A percentile compares a stretch with the other conserved stretches of the same genome.
Conservation (phyloP, 2,888 invertebrate genomes). For the Scaptodrosophila latifasciaeformis region DNA sequence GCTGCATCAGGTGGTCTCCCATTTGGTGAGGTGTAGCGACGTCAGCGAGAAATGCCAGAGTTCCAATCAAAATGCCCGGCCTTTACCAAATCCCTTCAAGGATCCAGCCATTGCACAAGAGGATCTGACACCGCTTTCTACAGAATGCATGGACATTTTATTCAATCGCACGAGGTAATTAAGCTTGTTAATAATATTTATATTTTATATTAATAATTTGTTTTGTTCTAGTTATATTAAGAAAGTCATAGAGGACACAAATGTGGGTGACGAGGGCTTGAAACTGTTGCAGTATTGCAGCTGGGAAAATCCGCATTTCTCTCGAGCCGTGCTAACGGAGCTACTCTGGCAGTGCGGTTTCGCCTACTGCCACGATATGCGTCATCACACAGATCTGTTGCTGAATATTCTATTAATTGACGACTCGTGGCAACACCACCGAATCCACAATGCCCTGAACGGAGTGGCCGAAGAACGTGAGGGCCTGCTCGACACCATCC, state of each 20-base stretch:
- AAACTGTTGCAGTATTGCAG: slow-evolving; percentile 94
- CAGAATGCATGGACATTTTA: slow-evolving; percentile 87
- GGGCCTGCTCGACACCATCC: slow-evolving; percentile 94
- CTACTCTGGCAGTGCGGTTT: slow-evolving; percentile 91
- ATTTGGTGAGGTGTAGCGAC: slow-evolving; percentile 94
- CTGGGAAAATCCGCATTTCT: slow-evolving; percentile 98
- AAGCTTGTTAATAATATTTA: slow-evolving; percentile 2
- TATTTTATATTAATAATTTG: neutral
- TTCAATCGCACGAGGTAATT: slow-evolving; percentile 86
- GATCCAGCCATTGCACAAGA: slow-evolving; percentile 78
- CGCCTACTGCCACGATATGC: slow-evolving; percentile 94
- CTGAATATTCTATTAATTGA: slow-evolving; percentile 91
- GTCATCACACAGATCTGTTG: slow-evolving; percentile 93
- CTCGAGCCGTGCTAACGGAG: slow-evolving; percentile 90
- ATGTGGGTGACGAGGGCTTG: slow-evolving; percentile 92
- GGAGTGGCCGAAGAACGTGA: slow-evolving; percentile 90
- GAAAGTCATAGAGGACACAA: slow-evolving; percentile 95
- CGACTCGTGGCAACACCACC: slow-evolving; percentile 96
- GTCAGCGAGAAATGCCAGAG: slow-evolving; percentile 82
- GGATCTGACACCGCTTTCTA: slow-evolving; percentile 82
- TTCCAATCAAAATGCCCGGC: slow-evolving; percentile 76
- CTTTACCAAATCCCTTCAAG: slow-evolving; percentile 84
- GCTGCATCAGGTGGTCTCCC: slow-evolving; percentile 93
- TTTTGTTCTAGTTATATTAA: slow-evolving; percentile 84
- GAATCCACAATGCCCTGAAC: slow-evolving; percentile 94